Evolutionary conservation across 2,797 vertebrate genomes (phyloP), one percentile per base, ranked within the genome.

Genomic region (Crax fasciolata): DNA sequence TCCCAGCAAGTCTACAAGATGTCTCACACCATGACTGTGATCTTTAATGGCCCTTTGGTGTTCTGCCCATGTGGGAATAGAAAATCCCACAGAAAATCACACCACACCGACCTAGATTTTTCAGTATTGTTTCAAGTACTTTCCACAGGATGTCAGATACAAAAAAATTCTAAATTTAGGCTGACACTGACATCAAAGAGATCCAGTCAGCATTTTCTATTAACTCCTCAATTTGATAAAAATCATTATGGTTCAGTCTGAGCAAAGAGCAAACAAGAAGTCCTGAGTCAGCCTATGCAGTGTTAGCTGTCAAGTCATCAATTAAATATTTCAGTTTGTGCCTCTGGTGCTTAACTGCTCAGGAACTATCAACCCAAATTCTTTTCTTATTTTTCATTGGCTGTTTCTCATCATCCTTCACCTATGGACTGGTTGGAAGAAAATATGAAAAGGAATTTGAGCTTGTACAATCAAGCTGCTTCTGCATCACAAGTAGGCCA

Each of bases 221-320:
- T 86, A 71, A 61, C 25, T 63, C 59, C 23, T 84, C 73, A 62
- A n/a, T 86, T 92, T 0, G 57, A 75, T 89, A 94, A 92, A 89
- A 91, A 61, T 89, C 94, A 83, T 66, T 54, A 20, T 38, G 20
- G 39, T 80, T 89, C 9, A 5, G 35, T 48, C 84, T 78, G 70
- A 86, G 66, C 1, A 1, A 96, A 66, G 80, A 93, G 38, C 39
- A 84, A 94, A 84, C 54, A 68, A 81, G 72, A 81, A 91, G 73
- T 52, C 48, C 66, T 86, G 87, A 95, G 76, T 95, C 87, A 92
- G 89, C 12, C 55, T 59, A 82, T 92, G 67, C 55, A 76, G 71
- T 93, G 43, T 39, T 63, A 91, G 71, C 74, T 90, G 74, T 96
- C 88, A 95, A 93, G 81, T 14, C 46, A 66, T 92, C 84, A 84